A percentile compares a stretch with the other conserved stretches of the same genome.
Evolutionary conservation across 2,888 invertebrate species (phyloP).

Genomic region (Ischnus inquisitorius): DNA sequence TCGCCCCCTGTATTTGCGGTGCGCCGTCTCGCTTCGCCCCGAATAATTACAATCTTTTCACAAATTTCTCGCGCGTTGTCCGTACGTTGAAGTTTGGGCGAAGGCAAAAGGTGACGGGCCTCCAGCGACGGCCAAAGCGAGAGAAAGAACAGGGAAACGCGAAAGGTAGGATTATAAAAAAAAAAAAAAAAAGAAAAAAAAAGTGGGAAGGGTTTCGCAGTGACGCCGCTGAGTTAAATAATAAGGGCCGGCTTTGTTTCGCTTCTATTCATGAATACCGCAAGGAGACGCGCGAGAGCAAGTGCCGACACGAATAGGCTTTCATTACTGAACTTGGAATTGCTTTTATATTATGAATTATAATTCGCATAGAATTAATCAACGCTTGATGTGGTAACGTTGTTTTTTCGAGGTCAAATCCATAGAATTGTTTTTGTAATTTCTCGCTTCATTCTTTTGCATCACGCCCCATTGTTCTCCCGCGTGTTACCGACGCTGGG

Average conservation of each 20-base stretch:
- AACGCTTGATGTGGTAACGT: neutral
- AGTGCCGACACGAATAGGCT: conserved; percentile 33
- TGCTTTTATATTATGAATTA: neutral
- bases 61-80: conserved; percentile 6
- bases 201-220: conserved; percentile 45
- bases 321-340: conserved; percentile 36
- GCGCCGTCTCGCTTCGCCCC: neutral
- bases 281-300: neutral
- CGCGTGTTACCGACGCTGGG: too few species aligned
- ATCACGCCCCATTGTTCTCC: too few species aligned
- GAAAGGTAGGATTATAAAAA: conserved; percentile 20
- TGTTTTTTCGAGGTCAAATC: neutral
- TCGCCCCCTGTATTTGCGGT: neutral
- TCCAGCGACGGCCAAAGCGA: conserved; percentile 14
- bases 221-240: conserved; percentile 36
- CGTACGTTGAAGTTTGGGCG: neutral
- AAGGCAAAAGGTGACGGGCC: conserved; percentile 9
- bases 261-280: conserved; percentile 47
- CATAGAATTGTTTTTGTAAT: neutral
- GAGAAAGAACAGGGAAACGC: conserved; percentile 42
- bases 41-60: conserved; percentile 41
- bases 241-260: conserved; percentile 47
- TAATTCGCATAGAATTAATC: neutral
- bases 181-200: conserved; percentile 32
- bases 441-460: too few species aligned